Evolutionary conservation across 2,797 vertebrate genomes (phyloP), one percentile per base, ranked within the genome.

Genomic region (Tangara arthus): DNA sequence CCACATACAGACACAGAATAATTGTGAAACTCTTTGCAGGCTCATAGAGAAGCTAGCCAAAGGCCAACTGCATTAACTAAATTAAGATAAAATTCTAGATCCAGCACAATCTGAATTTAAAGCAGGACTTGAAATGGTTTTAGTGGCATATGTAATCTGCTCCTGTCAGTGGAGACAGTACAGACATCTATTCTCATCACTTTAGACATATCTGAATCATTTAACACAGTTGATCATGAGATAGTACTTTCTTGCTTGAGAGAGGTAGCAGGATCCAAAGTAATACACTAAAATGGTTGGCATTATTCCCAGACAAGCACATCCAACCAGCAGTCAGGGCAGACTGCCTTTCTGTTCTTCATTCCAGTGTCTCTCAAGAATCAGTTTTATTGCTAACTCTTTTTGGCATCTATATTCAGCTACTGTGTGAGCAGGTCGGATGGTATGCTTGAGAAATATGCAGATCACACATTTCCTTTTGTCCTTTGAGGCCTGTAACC

Each of bases 21-120:
- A 95, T 94, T 85, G 82, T 68, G 46, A 87, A 92, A 82, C 47
- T 85, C 64, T 92, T 93, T 32, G 4, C 76, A 76, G 79, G 37
- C 76, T 95, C 47, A 6, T 57, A 66, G 84, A 86, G 61, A 94
- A 95, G 69, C 76, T 95, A 92, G 79, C 79, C 89, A 96, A 92
- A 94, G 89, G 89, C 92, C 91, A 93, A 78, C 72, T 78, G 65
- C 72, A 90, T 93, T 93, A 95, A 85, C 65, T 81, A 81, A 96
- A 92, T 95, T 82, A 92, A 89, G 82, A 82, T 76, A 95, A 86
- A 92, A 92, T 91, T 92, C 82, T 78, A 63, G 65, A 90, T 92
- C 68, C 70, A 81, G 73, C 44, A 92, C 69, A 92, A 76, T 94
- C 76, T 78, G 82, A 92, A 93, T 92, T 92, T 91, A 86, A 94